These are phyloP conservation scores for Scolanthus callimorphus DNA, from an alignment of 92 coral and sea anemone genomes.

Conservation along the genomic window DNA sequence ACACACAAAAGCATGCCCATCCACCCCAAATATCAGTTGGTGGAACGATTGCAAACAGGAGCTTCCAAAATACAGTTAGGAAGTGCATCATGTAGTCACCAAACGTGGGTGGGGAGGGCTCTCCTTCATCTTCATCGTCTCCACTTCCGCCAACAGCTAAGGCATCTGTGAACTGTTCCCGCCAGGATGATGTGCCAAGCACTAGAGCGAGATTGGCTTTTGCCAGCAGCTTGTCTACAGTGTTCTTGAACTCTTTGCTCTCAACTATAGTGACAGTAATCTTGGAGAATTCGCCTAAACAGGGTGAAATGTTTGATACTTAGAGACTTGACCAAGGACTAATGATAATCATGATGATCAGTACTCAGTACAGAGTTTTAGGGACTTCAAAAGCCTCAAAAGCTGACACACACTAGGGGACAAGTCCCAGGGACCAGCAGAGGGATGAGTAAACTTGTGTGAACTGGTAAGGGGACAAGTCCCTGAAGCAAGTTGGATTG, in stretches of 20 bases:
- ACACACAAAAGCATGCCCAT: constrained; percentile 89
- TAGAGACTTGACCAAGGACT: too few relatives aligned
- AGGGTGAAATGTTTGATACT: too few relatives aligned
- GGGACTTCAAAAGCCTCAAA: too few relatives aligned
- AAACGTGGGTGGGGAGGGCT: constrained; percentile 79
- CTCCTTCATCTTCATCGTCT: constrained; percentile 70
- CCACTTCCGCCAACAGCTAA: constrained; percentile 91
- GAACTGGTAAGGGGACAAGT: too few relatives aligned
- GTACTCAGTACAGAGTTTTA: too few relatives aligned
- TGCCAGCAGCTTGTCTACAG: constrained; percentile 90
- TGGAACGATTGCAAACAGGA: constrained; percentile 89
- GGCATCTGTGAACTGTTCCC: constrained; percentile 96
- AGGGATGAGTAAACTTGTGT: too few relatives aligned
- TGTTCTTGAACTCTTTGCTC: constrained; percentile 97
- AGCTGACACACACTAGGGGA: too few relatives aligned
- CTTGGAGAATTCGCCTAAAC: constrained; percentile 68
- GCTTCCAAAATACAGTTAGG: constrained; percentile 96
- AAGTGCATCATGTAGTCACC: constrained; percentile 99
- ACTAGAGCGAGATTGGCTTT: constrained; percentile 96
- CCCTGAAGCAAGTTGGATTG: too few relatives aligned
- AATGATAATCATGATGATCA: too few relatives aligned
- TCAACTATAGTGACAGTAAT: constrained; percentile 77
- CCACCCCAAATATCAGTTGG: constrained; percentile 99
- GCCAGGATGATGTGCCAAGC: constrained; percentile 95
- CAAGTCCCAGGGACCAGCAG: too few relatives aligned